Conservation (phyloP, 2,888 invertebrate genomes). For the Xestia ashworthii region DNA sequence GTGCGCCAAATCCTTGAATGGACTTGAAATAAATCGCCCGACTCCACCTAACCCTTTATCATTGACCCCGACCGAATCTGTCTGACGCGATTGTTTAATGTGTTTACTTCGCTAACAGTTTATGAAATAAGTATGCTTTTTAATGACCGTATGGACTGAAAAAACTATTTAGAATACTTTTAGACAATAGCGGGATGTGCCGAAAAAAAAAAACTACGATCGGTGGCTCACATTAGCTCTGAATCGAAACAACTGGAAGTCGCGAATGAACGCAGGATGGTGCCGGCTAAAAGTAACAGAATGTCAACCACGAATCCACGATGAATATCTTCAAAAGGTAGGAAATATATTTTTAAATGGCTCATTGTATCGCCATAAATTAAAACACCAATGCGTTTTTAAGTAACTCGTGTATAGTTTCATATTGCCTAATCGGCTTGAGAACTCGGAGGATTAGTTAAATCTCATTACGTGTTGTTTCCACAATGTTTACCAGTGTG, state of each 20-base stretch:
- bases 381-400: conserved; percentile 43
- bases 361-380: conserved; percentile 36
- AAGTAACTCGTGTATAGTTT: conserved; percentile 35
- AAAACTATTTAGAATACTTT: not conserved
- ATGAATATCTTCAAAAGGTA: not conserved
- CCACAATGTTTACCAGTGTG: conserved; percentile 71
- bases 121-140: not conserved
- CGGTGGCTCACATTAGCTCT: not conserved
- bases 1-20: not conserved
- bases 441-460: conserved; percentile 73
- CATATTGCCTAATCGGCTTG: conserved; percentile 74
- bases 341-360: conserved; percentile 8
- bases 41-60: not conserved
- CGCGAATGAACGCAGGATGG: too few relatives aligned
- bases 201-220: not conserved
- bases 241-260: not conserved
- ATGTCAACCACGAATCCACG: not conserved
- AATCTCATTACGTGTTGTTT: conserved; percentile 73
- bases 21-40: not conserved
- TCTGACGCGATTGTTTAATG: too few relatives aligned
- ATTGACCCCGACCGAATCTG: too few relatives aligned
- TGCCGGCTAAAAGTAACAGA: not conserved
- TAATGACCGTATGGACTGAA: too few relatives aligned
- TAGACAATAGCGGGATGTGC: not conserved
- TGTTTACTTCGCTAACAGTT: too few relatives aligned